Conservation (phyloP, 2,113 vertebrate species). For the Clarias macrocephalus region DNA sequence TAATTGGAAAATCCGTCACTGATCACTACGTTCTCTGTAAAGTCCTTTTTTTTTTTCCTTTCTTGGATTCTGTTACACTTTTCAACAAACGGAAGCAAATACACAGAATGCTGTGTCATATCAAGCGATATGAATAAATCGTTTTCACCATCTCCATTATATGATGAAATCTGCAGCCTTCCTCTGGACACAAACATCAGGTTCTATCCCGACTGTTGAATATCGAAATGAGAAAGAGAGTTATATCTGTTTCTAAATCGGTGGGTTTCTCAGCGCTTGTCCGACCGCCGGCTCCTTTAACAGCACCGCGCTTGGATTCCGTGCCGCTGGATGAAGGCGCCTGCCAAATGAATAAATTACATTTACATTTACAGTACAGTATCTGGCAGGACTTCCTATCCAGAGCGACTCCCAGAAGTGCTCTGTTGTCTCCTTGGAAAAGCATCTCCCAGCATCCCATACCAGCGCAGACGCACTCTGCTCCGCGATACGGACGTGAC, state of each 20-base stretch:
- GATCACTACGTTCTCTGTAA: neutral
- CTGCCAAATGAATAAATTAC: conserved; percentile 22
- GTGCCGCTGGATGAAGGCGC: neutral
- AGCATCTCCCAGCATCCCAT: neutral
- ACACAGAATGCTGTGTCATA: too few species aligned
- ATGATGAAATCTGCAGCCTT: too few species aligned
- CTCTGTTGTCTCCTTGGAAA: conserved; percentile 1
- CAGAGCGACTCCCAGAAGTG: neutral
- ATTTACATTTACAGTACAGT: conserved; percentile 8
- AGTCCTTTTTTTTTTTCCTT: too few species aligned
- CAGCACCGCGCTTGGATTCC: neutral
- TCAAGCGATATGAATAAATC: too few species aligned
- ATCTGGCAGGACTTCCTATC: neutral
- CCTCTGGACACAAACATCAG: too few species aligned
- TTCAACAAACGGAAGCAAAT: too few species aligned
- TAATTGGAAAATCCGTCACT: neutral
- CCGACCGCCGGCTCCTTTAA: neutral
- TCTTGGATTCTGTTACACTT: too few species aligned
- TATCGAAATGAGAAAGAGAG: too few species aligned
- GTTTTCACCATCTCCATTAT: too few species aligned
- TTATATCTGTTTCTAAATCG: neutral
- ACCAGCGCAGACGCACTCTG: neutral
- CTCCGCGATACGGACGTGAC: neutral
- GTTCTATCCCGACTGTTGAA: too few species aligned
- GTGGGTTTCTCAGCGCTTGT: neutral